Conservation (phyloP, 2,113 vertebrate species). For the Lipophrys pholis region DNA sequence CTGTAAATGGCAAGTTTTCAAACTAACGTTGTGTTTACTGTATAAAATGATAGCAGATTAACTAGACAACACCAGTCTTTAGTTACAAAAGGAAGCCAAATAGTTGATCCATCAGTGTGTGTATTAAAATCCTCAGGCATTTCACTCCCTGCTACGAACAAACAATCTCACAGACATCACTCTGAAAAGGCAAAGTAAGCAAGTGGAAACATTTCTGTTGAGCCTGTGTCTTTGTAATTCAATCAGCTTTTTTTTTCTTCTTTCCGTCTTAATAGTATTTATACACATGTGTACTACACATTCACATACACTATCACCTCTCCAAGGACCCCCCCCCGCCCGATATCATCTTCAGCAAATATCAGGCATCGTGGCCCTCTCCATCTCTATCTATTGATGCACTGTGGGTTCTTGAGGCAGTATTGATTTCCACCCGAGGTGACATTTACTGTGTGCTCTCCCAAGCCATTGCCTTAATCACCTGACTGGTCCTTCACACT, state of each 20-base stretch:
- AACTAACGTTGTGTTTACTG: too few relatives aligned
- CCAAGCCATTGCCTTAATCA: slow-evolving; percentile 70
- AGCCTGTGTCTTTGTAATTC: too few relatives aligned
- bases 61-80: not conserved
- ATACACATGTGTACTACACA: not conserved
- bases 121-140: not conserved
- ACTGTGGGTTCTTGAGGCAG: slow-evolving; percentile 44
- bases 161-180: not conserved
- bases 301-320: slow-evolving; percentile 9
- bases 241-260: not conserved
- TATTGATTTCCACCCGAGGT: slow-evolving; percentile 76
- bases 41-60: not conserved
- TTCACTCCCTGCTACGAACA: not conserved
- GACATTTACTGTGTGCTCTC: slow-evolving; percentile 66
- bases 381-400: slow-evolving; percentile 53
- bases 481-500: slow-evolving; percentile 64
- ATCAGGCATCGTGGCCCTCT: slow-evolving; percentile 33
- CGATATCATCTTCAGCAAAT: slow-evolving; percentile 46
- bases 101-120: not conserved
- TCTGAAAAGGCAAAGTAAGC: slow-evolving; percentile 8
- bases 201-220: too few relatives aligned
- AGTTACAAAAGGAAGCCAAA: not conserved
- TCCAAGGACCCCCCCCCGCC: slow-evolving; percentile 8
- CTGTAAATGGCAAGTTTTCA: too few relatives aligned
- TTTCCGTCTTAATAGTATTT: slow-evolving; percentile 9